phyloP scores from a whole-genome alignment of 2,113 vertebrate species.

The Indicator indicator region DNA sequence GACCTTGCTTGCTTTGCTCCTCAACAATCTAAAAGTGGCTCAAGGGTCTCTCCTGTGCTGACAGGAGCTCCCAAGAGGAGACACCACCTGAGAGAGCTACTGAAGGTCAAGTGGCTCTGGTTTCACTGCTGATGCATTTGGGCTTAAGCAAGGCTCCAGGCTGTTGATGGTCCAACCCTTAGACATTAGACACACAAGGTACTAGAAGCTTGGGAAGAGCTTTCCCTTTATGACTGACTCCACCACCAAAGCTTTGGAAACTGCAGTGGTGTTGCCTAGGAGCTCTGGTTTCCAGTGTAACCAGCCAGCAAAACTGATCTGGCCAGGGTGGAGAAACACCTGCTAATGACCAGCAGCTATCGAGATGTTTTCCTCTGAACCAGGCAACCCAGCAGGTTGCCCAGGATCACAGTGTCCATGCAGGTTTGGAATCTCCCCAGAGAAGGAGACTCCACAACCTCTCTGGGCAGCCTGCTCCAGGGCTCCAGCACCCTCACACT shows the following conservation, averaged over 20 bases:
- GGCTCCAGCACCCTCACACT: too few species aligned
- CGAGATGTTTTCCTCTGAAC: not conserved
- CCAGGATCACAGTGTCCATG: too few species aligned
- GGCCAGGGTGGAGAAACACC: not conserved
- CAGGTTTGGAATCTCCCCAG: too few species aligned
- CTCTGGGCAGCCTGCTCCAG: too few species aligned
- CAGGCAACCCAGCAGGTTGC: too few species aligned
- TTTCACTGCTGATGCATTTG: conserved; percentile 1
- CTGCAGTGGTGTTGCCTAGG: not conserved
- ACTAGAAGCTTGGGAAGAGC: not conserved
- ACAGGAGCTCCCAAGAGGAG: not conserved
- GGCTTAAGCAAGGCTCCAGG: not conserved
- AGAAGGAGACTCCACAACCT: too few species aligned
- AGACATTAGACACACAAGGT: not conserved
- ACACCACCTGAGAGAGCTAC: not conserved
- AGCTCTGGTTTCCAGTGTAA: not conserved
- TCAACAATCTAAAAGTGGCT: not conserved
- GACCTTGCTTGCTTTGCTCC: not conserved
- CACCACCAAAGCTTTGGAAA: not conserved
- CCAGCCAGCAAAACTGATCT: not conserved
- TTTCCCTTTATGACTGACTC: not conserved
- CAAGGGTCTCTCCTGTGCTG: not conserved
- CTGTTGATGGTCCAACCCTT: not conserved
- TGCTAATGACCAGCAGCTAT: not conserved
- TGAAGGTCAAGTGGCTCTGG: conserved; percentile 5